Evolutionary conservation across 2,113 vertebrate species (phyloP), one percentile per base, ranked within the genome.

Genomic region (Todiramphus saurophagus): DNA sequence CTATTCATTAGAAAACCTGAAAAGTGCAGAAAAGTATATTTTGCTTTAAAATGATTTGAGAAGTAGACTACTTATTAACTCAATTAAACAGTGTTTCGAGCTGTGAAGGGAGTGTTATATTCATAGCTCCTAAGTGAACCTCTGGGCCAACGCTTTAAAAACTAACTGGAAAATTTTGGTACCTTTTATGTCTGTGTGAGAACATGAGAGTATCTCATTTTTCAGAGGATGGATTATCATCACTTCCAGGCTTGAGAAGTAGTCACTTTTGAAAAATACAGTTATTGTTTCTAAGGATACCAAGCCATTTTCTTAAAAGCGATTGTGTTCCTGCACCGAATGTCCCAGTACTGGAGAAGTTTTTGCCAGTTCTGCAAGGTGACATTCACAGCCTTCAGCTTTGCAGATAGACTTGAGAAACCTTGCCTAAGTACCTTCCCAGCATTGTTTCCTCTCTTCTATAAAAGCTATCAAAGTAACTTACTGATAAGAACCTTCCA

Each of bases 1-100:
- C n/a, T 63, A 19, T 76, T 94, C 59, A 46, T 87, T 91, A 76
- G 37, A 43, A 92, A 96, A 94, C 77, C 53, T 87, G 69, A 66
- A 30, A 77, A 89, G 58, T 69, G 76, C 13, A 19, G 67, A 67
- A 88, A 94, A 69, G 64, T 64, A 6, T 55, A 19, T 83, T 92
- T 84, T 87, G n/a, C 53, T 92, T 89, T 67, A 82, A 37, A 91
- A 51, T 19, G 1, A 37, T 70, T 74, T 77, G 82, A 80, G 79
- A 73, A 80, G 70, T 24, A 77, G 76, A 51, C 69, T 92, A 10
- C 44, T 96, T 89, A 82, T 76, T 91, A 94, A 74, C n/a, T 87
- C 77, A 76, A 18, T 89, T 81, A 72, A 92, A 27, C 19, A 28
- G n/a, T 0, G 0, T 76, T 91, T 79, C 9, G 5, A 48, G 35